Conservation (phyloP, 1,140 invertebrate species). For the Conus ventricosus region DNA sequence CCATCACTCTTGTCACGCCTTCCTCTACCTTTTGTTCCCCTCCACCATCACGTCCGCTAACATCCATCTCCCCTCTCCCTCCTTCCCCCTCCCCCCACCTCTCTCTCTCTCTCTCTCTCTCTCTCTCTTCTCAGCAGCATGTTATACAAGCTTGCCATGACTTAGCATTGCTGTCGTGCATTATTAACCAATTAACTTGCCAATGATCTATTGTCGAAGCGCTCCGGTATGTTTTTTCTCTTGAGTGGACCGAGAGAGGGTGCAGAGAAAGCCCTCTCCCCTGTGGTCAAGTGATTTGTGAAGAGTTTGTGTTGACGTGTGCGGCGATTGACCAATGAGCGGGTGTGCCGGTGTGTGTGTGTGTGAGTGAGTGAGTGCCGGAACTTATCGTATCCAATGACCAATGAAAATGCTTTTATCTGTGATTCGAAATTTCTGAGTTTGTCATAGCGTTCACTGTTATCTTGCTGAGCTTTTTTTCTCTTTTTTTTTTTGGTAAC, state of each 20-base stretch:
- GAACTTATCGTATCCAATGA: neutral
- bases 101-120: conserved; percentile 27
- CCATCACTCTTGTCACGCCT: neutral
- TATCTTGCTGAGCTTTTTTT: neutral
- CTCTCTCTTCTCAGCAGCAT: conserved; percentile 6
- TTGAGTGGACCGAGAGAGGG: neutral
- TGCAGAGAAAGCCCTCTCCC: neutral
- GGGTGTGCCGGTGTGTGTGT: neutral
- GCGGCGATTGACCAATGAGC: conserved; percentile 15
- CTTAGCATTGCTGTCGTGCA: conserved; percentile 23
- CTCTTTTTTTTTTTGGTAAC: neutral
- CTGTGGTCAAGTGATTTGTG: neutral
- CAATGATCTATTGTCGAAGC: neutral
- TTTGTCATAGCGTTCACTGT: conserved; percentile 1
- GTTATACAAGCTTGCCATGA: conserved; percentile 18
- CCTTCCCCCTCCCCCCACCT: conserved; percentile 7
- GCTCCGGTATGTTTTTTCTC: neutral
- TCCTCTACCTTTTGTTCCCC: neutral
- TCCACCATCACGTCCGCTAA: neutral
- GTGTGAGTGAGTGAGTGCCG: neutral
- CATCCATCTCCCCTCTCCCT: neutral
- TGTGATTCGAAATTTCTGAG: conserved; percentile 1
- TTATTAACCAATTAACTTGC: conserved; percentile 33
- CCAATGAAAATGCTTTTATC: conserved; percentile 26
- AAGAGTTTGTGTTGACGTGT: neutral